Percentiles rank a stretch among this genome's conserved stretches.
phyloP scores from a whole-genome alignment of 2,888 invertebrate species.

The Oeneis ivallda region DNA sequence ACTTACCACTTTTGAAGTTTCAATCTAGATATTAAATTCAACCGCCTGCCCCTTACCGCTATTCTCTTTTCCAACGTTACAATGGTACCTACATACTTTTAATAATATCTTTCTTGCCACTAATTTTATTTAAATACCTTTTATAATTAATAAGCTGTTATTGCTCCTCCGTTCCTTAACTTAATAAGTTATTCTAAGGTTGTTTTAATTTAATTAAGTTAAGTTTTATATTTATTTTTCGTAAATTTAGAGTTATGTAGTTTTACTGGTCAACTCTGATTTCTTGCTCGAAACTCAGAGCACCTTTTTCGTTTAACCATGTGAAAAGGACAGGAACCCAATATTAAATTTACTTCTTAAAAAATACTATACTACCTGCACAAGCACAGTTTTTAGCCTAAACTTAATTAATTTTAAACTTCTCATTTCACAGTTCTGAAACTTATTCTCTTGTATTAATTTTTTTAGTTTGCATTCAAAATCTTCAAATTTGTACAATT shows the following conservation, averaged over 20 bases:
- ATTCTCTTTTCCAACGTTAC: background rate
- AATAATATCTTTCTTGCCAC: constrained; percentile 2
- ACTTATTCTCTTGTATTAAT: too few relatives aligned
- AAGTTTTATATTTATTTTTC: constrained; percentile 39
- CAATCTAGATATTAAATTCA: background rate
- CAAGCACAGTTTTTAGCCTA: too few relatives aligned
- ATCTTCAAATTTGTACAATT: too few relatives aligned
- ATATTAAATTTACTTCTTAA: too few relatives aligned
- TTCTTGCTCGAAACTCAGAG: too few relatives aligned
- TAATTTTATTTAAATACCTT: constrained; percentile 8
- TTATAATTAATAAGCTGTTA: background rate
- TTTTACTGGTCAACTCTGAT: background rate
- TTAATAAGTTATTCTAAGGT: constrained; percentile 33
- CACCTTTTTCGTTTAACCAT: too few relatives aligned
- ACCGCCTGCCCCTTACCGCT: background rate
- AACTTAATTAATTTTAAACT: too few relatives aligned
- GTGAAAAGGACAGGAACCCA: too few relatives aligned
- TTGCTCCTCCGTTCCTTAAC: constrained; percentile 35
- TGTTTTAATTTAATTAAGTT: constrained; percentile 38
- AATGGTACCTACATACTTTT: background rate
- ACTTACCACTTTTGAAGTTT: background rate
- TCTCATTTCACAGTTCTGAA: too few relatives aligned
- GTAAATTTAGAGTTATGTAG: background rate
- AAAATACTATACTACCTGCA: too few relatives aligned
- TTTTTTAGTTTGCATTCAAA: too few relatives aligned